phyloP scores from a whole-genome alignment of 2,888 invertebrate species.

The Leptogaster cylindrica region DNA sequence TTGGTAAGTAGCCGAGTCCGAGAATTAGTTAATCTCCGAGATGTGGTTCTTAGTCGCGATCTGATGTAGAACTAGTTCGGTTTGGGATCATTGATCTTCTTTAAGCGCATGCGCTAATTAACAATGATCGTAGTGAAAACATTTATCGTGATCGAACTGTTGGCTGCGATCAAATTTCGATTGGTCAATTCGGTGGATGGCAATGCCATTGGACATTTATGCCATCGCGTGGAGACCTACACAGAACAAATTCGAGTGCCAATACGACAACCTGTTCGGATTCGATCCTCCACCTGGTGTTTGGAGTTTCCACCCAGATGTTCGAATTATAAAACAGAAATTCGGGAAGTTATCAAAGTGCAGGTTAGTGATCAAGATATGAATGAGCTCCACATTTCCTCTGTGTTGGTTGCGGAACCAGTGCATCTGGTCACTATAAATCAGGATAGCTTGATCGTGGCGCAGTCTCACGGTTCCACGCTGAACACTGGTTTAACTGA shows the following conservation, averaged over 20 bases:
- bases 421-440: neutral
- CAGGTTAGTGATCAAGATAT: constrained; percentile 67
- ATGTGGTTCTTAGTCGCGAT: constrained; percentile 17
- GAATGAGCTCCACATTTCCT: neutral
- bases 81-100: constrained; percentile 8
- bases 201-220: constrained; percentile 52
- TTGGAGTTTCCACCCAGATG: constrained; percentile 81
- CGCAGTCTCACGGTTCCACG: neutral
- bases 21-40: constrained; percentile 13
- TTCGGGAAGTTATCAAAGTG: constrained; percentile 72
- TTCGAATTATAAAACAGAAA: constrained; percentile 72
- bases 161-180: neutral
- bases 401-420: neutral
- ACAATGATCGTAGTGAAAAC: neutral
- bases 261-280: constrained; percentile 68
- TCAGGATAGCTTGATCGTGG: no score
- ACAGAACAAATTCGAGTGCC: constrained; percentile 62
- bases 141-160: constrained; percentile 9
- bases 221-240: constrained; percentile 63
- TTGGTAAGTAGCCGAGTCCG: constrained; percentile 3
- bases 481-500: no score
- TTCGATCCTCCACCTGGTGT: constrained; percentile 80
- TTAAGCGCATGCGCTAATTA: neutral
- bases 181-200: neutral
- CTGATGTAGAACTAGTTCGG: constrained; percentile 12